phyloP scores from a whole-genome alignment of 2,113 vertebrate species.

The Pampusana beccarii region DNA sequence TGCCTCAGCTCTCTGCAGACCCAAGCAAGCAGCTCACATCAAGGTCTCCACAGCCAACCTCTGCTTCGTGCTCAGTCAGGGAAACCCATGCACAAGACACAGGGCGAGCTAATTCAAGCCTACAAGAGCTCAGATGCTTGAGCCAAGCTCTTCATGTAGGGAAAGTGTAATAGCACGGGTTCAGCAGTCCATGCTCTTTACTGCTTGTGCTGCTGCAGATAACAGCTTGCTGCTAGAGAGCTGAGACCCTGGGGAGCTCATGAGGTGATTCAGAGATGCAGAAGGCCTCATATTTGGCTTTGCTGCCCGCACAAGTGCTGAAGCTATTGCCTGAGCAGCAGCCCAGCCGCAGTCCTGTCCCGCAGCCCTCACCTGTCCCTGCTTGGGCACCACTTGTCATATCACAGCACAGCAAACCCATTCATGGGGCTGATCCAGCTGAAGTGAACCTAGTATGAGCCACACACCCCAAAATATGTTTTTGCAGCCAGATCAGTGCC shows the following conservation, averaged over 20 bases:
- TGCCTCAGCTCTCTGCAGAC: background rate
- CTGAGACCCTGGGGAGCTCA: background rate
- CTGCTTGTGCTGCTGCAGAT: background rate
- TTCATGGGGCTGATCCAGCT: background rate
- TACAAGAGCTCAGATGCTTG: fast-evolving
- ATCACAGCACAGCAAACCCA: fast-evolving
- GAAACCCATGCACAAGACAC: background rate
- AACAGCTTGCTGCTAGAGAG: background rate
- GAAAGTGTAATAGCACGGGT: background rate
- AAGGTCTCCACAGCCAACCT: background rate
- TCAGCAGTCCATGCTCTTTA: background rate
- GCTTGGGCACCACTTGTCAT: background rate
- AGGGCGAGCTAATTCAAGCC: background rate
- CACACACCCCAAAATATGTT: fast-evolving
- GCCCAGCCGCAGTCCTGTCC: background rate
- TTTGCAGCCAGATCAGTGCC: background rate
- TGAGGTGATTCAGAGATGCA: background rate
- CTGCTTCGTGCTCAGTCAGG: background rate
- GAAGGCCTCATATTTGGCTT: background rate
- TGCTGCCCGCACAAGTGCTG: background rate
- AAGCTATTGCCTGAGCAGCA: background rate
- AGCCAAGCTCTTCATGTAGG: background rate
- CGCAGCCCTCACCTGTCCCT: fast-evolving
- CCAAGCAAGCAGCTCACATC: background rate
- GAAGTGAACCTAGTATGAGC: background rate